Conservation (phyloP, 1,140 invertebrate genomes). For the Drosophila lacertosa region DNA sequence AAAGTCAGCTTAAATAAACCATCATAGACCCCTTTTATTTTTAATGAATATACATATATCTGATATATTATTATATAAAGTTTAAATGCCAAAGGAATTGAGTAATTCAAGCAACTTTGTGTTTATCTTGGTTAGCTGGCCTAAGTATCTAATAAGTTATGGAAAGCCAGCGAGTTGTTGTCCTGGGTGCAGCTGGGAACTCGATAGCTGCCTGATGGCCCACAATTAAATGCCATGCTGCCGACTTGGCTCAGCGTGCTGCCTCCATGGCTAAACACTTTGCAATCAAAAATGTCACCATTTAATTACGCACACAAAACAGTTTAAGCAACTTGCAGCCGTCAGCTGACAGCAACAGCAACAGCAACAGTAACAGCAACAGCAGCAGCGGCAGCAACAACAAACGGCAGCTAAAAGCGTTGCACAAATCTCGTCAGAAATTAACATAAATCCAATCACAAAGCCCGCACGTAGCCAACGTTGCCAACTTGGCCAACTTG, state of each 20-base stretch:
- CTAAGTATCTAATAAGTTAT: slow-evolving; percentile 22
- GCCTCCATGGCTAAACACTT: slow-evolving; percentile 47
- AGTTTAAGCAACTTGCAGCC: slow-evolving; percentile 73
- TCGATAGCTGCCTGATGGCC: slow-evolving; percentile 24
- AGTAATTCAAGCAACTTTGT: slow-evolving; percentile 5
- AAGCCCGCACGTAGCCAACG: slow-evolving; percentile 64
- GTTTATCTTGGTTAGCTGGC: slow-evolving; percentile 19
- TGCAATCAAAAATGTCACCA: slow-evolving; percentile 80
- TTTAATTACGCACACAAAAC: slow-evolving; percentile 81
- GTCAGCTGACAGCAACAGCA: slow-evolving; percentile 59
- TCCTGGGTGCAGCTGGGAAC: slow-evolving; percentile 29
- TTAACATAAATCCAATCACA: slow-evolving; percentile 82
- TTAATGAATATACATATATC: no score
- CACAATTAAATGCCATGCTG: slow-evolving; percentile 19
- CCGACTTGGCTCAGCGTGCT: background rate
- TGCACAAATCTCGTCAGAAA: slow-evolving; percentile 80
- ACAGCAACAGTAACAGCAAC: slow-evolving; percentile 33
- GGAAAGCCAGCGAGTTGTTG: slow-evolving; percentile 21
- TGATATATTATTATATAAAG: background rate
- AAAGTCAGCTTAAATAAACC: no score
- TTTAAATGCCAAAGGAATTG: slow-evolving; percentile 27
- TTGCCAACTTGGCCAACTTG: slow-evolving; percentile 45
- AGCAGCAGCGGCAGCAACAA: slow-evolving; percentile 34
- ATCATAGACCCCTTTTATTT: no score
- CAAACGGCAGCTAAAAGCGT: slow-evolving; percentile 60